These are phyloP conservation scores for Alligator sinensis DNA, from an alignment of 2,113 vertebrate genomes.

Conservation along the genomic window DNA sequence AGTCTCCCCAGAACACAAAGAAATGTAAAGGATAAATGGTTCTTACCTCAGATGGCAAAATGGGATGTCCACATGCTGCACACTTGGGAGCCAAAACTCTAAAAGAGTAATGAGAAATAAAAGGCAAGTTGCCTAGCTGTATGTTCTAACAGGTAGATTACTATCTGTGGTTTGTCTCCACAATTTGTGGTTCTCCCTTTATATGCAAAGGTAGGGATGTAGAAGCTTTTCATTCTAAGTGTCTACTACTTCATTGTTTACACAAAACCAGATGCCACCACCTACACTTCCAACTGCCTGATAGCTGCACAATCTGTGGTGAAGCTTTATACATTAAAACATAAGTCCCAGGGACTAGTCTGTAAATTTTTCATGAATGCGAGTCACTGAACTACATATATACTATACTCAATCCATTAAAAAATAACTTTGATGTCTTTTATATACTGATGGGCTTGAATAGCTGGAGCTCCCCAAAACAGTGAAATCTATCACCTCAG, in stretches of 20 bases:
- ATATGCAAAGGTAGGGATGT: neutral
- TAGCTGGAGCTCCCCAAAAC: neutral
- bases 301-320: neutral
- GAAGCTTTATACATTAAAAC: neutral
- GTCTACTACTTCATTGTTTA: neutral
- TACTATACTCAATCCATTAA: neutral
- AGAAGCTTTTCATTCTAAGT: neutral
- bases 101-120: neutral
- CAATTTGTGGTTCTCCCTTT: neutral
- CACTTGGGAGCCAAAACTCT: conserved; percentile 97
- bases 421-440: neutral
- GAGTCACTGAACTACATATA: neutral
- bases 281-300: neutral
- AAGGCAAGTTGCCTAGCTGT: neutral
- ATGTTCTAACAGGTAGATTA: neutral
- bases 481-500: neutral
- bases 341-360: neutral
- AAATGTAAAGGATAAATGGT: neutral
- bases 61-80: conserved; percentile 92
- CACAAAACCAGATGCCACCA: neutral
- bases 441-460: neutral
- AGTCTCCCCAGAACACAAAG: fast-evolving
- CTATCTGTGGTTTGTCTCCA: neutral
- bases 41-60: conserved; percentile 93
- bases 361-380: neutral